phyloP scores from a whole-genome alignment of 92 coral and sea anemone species.

The Parazoanthus atlanticus region DNA sequence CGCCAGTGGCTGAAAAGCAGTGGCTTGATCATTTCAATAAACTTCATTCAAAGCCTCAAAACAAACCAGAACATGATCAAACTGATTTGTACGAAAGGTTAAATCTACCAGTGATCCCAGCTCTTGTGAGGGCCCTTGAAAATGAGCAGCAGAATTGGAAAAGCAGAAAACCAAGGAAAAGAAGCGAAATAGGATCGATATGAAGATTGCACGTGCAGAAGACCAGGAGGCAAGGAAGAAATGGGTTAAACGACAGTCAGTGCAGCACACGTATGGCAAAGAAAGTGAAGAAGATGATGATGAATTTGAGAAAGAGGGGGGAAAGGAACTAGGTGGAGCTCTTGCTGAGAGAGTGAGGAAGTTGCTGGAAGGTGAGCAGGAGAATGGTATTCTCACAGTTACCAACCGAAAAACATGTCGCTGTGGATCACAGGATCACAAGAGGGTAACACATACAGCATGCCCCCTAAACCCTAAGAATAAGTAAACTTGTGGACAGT shows the following conservation, averaged over 20 bases:
- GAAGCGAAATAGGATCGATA: constrained; percentile 6
- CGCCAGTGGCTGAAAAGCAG: too few species aligned
- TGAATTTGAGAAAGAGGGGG: constrained; percentile 8
- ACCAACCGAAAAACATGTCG: neutral
- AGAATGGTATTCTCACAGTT: neutral
- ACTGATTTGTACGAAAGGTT: constrained; percentile 63
- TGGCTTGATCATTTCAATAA: too few species aligned
- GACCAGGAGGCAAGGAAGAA: constrained; percentile 65
- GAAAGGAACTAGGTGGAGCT: too few species aligned
- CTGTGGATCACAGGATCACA: neutral
- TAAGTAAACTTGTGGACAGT: too few species aligned
- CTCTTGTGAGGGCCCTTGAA: constrained; percentile 51
- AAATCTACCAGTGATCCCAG: constrained; percentile 64
- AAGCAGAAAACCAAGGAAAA: constrained; percentile 34
- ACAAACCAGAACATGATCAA: too few species aligned
- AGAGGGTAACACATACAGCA: neutral
- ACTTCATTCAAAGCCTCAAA: too few species aligned
- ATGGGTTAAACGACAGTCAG: constrained; percentile 58
- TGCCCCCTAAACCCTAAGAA: constrained; percentile 27
- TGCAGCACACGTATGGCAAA: constrained; percentile 55
- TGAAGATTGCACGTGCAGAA: constrained; percentile 49
- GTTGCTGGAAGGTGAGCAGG: neutral
- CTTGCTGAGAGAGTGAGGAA: too few species aligned
- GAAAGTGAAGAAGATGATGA: constrained; percentile 31
- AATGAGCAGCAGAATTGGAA: constrained; percentile 34